Evolutionary conservation across 2,113 vertebrate genomes (phyloP).

Genomic region (Microcebus tavaratra): DNA sequence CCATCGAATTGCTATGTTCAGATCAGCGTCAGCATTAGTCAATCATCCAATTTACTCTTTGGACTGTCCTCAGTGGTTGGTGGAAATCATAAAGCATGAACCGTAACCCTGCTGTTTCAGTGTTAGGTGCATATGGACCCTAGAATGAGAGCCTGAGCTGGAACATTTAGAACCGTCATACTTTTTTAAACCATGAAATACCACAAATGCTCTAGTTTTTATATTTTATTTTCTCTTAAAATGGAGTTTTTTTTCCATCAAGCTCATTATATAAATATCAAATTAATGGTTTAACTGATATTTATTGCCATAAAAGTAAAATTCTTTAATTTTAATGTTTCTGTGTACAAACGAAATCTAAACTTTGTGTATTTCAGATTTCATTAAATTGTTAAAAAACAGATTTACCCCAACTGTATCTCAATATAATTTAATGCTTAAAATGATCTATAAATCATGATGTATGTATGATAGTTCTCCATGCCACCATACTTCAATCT

Average conservation of each 20-base stretch:
- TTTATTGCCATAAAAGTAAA: background rate
- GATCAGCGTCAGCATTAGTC: background rate
- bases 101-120: background rate
- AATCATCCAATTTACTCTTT: background rate
- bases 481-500: background rate
- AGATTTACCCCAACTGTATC: background rate
- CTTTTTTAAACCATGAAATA: slow-evolving; percentile 4
- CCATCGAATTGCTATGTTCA: background rate
- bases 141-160: background rate
- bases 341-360: slow-evolving; percentile 21
- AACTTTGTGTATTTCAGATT: background rate
- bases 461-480: background rate
- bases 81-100: background rate
- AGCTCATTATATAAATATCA: background rate
- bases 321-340: background rate
- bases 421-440: background rate
- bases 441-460: background rate
- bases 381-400: background rate
- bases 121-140: background rate
- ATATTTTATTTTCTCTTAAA: background rate
- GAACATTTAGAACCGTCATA: slow-evolving; percentile 8
- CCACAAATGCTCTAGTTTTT: background rate
- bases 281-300: background rate
- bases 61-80: background rate
- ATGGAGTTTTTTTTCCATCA: background rate